Evolutionary conservation across 2,888 invertebrate genomes (phyloP).

Genomic region (Podotricha telesiphe): DNA sequence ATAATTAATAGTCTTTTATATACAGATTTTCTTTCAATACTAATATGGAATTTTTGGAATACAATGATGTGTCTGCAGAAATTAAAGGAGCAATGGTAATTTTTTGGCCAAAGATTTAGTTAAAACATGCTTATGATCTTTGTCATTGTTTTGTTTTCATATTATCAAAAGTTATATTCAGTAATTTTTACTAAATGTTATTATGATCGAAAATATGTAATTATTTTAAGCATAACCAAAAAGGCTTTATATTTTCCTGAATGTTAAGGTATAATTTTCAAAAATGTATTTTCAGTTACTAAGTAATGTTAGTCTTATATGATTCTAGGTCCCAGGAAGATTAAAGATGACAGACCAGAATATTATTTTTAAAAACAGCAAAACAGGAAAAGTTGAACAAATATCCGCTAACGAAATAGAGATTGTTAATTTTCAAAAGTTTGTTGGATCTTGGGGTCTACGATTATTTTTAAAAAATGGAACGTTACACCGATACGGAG

Average conservation of each 20-base stretch:
- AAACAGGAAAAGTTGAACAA: constrained; percentile 98
- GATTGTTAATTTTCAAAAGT: constrained; percentile 94
- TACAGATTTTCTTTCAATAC: background rate
- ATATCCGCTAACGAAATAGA: constrained; percentile 93
- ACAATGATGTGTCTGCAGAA: constrained; percentile 92
- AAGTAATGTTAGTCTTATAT: background rate
- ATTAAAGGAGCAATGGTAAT: constrained; percentile 94
- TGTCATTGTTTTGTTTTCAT: constrained; percentile 16
- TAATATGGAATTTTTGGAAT: constrained; percentile 93
- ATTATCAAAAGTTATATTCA: background rate
- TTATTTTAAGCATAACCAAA: background rate
- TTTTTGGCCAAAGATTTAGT: background rate
- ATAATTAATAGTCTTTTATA: background rate
- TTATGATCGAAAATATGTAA: background rate
- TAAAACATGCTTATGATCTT: constrained; percentile 7
- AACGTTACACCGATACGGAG: constrained; percentile 94
- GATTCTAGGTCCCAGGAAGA: constrained; percentile 91
- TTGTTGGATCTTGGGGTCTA: constrained; percentile 95
- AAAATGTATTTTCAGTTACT: background rate
- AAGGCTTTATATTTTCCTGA: background rate
- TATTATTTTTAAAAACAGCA: constrained; percentile 96
- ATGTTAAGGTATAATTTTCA: background rate
- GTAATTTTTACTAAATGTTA: background rate
- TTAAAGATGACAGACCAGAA: constrained; percentile 95
- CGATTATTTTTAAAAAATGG: constrained; percentile 96